phyloP scores from a whole-genome alignment of 2,888 invertebrate species.

The Andrena camellia region DNA sequence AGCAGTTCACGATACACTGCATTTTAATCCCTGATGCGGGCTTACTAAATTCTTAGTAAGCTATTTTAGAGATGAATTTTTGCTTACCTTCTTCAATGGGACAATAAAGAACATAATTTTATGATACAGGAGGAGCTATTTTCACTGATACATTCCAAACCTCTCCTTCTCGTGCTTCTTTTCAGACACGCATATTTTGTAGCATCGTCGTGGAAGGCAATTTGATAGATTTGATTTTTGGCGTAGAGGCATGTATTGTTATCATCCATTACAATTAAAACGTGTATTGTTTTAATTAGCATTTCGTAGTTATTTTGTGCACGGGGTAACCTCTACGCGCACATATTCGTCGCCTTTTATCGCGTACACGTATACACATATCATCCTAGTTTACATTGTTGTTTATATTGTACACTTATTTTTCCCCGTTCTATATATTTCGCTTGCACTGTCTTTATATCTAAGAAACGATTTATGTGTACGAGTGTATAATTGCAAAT shows the following conservation, averaged over 20 bases:
- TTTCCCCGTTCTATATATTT: conserved; percentile 47
- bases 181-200: conserved; percentile 38
- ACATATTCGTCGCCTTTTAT: conserved; percentile 22
- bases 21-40: conserved; percentile 59
- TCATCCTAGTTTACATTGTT: conserved; percentile 36
- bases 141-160: conserved; percentile 64
- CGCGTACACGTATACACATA: conserved; percentile 34
- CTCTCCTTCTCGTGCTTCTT: conserved; percentile 50
- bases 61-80: conserved; percentile 74
- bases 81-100: conserved; percentile 77
- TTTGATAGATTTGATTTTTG: conserved; percentile 38
- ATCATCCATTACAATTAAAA: conserved; percentile 18
- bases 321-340: neutral
- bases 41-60: conserved; percentile 65
- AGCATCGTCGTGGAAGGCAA: conserved; percentile 3
- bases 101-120: conserved; percentile 81
- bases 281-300: conserved; percentile 43
- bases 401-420: conserved; percentile 48
- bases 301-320: conserved; percentile 49
- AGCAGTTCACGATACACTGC: conserved; percentile 49
- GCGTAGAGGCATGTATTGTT: conserved; percentile 21
- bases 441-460: conserved; percentile 47
- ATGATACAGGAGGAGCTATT: conserved; percentile 65
- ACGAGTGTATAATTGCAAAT: conserved; percentile 57
- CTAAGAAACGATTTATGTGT: conserved; percentile 50